Conservation (phyloP, 1,140 invertebrate genomes). For the Eumaeus atala region DNA sequence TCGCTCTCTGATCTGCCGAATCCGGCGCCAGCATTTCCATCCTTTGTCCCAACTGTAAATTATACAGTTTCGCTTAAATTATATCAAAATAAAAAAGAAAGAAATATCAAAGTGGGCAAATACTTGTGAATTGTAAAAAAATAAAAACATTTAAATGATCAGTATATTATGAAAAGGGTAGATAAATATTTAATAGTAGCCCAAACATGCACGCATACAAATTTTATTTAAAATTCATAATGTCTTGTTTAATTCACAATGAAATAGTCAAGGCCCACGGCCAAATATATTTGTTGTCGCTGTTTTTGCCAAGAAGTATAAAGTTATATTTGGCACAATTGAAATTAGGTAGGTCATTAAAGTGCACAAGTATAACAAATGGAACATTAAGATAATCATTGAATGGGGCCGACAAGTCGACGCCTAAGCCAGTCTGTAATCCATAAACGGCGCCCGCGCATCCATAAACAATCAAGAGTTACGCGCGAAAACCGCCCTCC, state of each 20-base stretch:
- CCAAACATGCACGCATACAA: too few species aligned
- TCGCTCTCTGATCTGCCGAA: slow-evolving; percentile 84
- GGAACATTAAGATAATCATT: slow-evolving; percentile 53
- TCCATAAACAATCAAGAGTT: slow-evolving; percentile 60
- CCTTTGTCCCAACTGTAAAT: slow-evolving; percentile 82
- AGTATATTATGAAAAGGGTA: too few species aligned
- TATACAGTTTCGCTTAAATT: slow-evolving; percentile 4
- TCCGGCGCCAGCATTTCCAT: slow-evolving; percentile 81
- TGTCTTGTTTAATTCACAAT: too few species aligned
- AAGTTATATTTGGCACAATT: slow-evolving; percentile 71
- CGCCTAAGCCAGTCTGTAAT: slow-evolving; percentile 53
- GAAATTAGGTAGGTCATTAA: slow-evolving; percentile 68
- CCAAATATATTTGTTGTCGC: slow-evolving; percentile 5
- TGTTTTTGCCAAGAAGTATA: slow-evolving; percentile 60
- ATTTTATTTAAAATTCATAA: too few species aligned
- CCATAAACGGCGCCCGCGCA: slow-evolving; percentile 60
- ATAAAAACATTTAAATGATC: too few species aligned
- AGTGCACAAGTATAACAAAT: slow-evolving; percentile 45
- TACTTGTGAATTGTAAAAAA: too few species aligned
- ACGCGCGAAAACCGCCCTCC: slow-evolving; percentile 56
- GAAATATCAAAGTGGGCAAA: too few species aligned
- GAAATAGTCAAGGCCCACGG: too few species aligned
- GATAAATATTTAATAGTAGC: too few species aligned
- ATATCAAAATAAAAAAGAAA: too few species aligned
- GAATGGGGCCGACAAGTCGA: slow-evolving; percentile 58